Evolutionary conservation across 2,113 vertebrate genomes (phyloP).

Genomic region (Sylvicapra grimmia): DNA sequence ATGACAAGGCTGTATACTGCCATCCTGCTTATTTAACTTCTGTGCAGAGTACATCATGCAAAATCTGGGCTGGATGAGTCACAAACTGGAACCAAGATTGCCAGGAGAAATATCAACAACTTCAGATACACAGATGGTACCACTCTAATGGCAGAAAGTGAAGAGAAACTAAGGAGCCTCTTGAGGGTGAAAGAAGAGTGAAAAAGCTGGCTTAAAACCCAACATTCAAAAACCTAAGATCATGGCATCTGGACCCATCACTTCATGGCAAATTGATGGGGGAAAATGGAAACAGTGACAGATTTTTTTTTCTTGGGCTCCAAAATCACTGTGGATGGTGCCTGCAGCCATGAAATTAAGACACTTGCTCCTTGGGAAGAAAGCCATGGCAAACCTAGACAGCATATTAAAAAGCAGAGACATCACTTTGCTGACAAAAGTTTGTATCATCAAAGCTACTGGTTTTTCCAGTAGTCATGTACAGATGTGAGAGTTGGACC

Average conservation of each 20-base stretch:
- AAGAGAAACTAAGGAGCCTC: background rate
- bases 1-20: background rate
- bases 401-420: background rate
- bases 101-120: background rate
- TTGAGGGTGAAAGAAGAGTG: background rate
- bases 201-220: background rate
- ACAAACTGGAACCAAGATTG: background rate
- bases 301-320: background rate
- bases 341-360: background rate
- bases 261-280: background rate
- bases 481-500: background rate
- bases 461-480: background rate
- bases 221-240: background rate
- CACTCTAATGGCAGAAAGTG: background rate
- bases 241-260: background rate
- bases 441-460: background rate
- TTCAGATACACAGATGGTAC: background rate
- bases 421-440: background rate
- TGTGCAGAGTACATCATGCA: background rate
- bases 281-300: background rate
- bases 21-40: background rate
- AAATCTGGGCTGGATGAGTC: background rate
- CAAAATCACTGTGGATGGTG: background rate
- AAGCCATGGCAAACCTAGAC: background rate
- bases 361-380: background rate